Evolutionary conservation across 2,888 invertebrate genomes (phyloP), one percentile per base, ranked within the genome.

Genomic region (Tineola bisselliella): DNA sequence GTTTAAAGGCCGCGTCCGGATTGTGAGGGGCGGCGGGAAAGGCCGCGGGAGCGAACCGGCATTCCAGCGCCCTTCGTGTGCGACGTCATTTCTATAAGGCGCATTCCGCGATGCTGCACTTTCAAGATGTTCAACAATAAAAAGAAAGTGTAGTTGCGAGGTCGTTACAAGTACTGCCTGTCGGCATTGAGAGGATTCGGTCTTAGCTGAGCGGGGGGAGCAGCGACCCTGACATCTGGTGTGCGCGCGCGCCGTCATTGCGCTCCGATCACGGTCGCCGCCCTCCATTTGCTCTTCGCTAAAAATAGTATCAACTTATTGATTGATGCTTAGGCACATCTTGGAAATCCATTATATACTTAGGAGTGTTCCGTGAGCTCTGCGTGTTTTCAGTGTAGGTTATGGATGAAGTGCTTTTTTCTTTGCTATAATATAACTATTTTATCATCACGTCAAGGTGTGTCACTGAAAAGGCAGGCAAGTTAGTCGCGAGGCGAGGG

Each of bases 1-100:
- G 87, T 84, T 84, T 84, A 82, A 82, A 84, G 81, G 81, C 83
- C 81, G 83, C 78, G 83, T 84, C 82, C 83, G 84, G 84, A 84
- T 84, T 79, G 83, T 74, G 79, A 79, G 83, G 82, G 82, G 80
- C 76, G 78, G 74, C 19, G 44, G 61, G 63, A 31, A 15, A 62
- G 74, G 74, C 66, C 73, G 78, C 71, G 74, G 73, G 77, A 77
- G 76, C 68, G 76, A 74, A 13, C 43, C 77, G 74, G 76, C 84
- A 84, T 86, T 83, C 84, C 83, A 81, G 77, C 79, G 76, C 15
- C 48, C 44, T 60, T 44, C 62, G 61, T 61, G 56, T 59, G 38
- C 52, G 30, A 31, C 61, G 59, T 44, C 56, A 62, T 30, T 61
- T 59, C 61, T 62, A 62, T 59, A 68, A 68, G 69, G 70, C 72